Conservation (phyloP, 2,797 vertebrate genomes). For the Lithobates sylvaticus region DNA sequence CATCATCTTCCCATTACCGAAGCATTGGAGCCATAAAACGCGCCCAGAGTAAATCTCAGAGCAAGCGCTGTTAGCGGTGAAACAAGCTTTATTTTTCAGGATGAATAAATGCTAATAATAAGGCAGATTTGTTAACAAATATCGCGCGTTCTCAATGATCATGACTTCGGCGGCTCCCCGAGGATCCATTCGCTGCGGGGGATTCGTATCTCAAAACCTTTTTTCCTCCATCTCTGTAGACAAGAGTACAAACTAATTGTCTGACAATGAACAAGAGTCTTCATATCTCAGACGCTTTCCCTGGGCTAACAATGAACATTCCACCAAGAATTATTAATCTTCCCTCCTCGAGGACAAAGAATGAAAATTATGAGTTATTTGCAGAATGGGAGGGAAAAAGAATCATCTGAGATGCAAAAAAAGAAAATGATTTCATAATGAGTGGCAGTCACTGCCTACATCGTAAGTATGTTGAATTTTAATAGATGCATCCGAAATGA, state of each 20-base stretch:
- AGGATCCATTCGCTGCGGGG: slow-evolving; percentile 47
- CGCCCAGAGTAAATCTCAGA: slow-evolving; percentile 29
- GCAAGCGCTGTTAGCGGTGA: background rate
- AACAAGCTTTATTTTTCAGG: slow-evolving; percentile 45
- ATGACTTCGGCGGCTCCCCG: slow-evolving; percentile 45
- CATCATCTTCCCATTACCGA: slow-evolving; percentile 17
- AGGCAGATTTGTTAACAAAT: slow-evolving; percentile 30
- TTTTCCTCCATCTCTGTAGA: slow-evolving; percentile 56
- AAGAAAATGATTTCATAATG: slow-evolving; percentile 62
- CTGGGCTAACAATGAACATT: slow-evolving; percentile 67
- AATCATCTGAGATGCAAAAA: slow-evolving; percentile 6
- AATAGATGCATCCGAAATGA: background rate
- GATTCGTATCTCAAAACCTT: background rate
- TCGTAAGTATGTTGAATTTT: slow-evolving; percentile 62
- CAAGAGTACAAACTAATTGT: slow-evolving; percentile 60
- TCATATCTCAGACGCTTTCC: slow-evolving; percentile 68
- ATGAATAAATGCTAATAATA: slow-evolving; percentile 54
- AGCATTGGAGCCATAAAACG: slow-evolving; percentile 25
- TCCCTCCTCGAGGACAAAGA: slow-evolving; percentile 61
- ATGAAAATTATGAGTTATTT: slow-evolving; percentile 68
- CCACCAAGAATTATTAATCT: slow-evolving; percentile 66
- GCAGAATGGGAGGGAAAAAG: background rate
- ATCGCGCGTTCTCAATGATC: slow-evolving; percentile 20
- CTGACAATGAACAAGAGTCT: slow-evolving; percentile 63
- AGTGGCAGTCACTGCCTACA: slow-evolving; percentile 63